Evolutionary conservation across 2,888 invertebrate species (phyloP), one percentile per base, ranked within the genome.

Genomic region (Drosophila greeni): DNA sequence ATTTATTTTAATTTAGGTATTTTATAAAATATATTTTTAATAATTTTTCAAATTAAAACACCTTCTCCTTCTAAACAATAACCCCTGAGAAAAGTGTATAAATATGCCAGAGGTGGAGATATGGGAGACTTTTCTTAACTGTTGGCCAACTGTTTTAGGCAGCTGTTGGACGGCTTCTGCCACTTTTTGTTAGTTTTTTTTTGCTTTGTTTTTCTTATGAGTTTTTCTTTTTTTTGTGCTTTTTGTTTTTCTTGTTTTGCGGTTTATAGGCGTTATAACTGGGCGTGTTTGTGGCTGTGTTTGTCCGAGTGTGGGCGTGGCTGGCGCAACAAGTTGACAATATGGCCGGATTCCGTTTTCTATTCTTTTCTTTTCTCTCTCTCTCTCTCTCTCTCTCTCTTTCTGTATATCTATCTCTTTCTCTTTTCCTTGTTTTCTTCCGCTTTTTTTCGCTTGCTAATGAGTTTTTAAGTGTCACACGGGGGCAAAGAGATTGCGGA

Each of bases 391-490:
- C 14, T 39, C n/a, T 57, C 23, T 34, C 26, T 56, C 3, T 18
- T 8, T 45, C 14, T 58, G n/a, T n/a, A n/a, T n/a, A n/a, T n/a
- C n/a, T 57, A 20, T 34, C 26, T 56, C 3, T 18, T 8, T 45
- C 14, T 58, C 29, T 31, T 9, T 49, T 11, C 16, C 23, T 20
- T 9, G 34, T 58, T 66, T 49, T 55, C 49, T 62, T 61, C 9
- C 36, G 45, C 26, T 29, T 47, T 20, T 20, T 12, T 40, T 23
- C 31, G 31, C 16, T 60, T n/a, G 53, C 70, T 70, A 70, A 70
- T 70, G 69, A 70, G 64, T 69, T 70, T 70, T 70, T 70, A 70
- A 70, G 69, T 70, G 64, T 51, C 70, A 47, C 33, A 12, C 36
- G 33, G 31, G 9, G n/a, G 14, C 9, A 37, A 29, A 36, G 51